Evolutionary conservation across 2,113 vertebrate genomes (phyloP).

Genomic region (Neopipo cinnamomea): DNA sequence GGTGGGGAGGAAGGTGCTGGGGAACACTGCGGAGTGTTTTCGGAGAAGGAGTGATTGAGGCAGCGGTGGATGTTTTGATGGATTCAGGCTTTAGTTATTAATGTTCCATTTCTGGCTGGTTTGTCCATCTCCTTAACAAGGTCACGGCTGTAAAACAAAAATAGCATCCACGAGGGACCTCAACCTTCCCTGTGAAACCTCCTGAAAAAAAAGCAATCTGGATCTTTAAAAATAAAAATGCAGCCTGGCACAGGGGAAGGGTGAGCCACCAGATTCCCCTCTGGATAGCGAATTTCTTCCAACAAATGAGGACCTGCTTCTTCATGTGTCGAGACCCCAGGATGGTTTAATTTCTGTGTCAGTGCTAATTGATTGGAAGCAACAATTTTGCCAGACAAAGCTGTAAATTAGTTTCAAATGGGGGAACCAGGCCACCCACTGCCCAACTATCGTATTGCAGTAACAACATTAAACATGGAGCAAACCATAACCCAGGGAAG

Average conservation of each 20-base stretch:
- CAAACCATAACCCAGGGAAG: constrained; percentile 62
- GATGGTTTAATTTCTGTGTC: constrained; percentile 49
- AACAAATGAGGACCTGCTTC: background rate
- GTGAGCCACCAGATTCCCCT: background rate
- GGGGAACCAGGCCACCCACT: constrained; percentile 73
- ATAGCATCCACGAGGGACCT: background rate
- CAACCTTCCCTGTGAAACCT: background rate
- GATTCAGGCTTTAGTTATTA: background rate
- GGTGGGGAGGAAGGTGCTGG: background rate
- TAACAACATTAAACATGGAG: constrained; percentile 69
- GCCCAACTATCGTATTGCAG: constrained; percentile 65
- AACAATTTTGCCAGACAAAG: constrained; percentile 70
- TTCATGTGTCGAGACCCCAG: background rate
- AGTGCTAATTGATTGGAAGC: constrained; percentile 75
- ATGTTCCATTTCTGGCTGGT: background rate
- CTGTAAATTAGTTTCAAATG: constrained; percentile 77
- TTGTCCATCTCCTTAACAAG: constrained; percentile 28
- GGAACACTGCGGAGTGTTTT: fast-evolving
- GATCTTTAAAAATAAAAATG: background rate
- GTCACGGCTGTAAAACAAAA: constrained; percentile 8
- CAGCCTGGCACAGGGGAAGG: background rate
- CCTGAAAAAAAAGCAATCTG: background rate
- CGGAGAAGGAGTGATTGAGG: background rate
- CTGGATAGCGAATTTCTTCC: background rate
- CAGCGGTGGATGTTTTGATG: background rate